These are phyloP conservation scores for Nyctibius grandis DNA, from an alignment of 2,797 vertebrate species.

Conservation along the genomic window DNA sequence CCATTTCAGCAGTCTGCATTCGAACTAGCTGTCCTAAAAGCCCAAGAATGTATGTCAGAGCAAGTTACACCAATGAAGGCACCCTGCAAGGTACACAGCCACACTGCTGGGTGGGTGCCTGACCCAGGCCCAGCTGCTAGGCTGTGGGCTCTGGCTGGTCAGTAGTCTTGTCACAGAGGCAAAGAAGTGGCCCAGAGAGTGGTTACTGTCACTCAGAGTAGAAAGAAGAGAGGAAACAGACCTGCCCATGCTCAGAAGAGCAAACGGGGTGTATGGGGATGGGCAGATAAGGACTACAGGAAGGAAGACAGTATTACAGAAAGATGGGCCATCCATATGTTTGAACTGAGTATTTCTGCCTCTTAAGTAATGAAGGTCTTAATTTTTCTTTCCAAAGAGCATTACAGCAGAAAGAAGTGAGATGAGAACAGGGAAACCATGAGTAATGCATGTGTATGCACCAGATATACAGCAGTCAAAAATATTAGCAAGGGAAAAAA, in stretches of 20 bases:
- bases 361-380: neutral
- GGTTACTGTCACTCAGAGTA: neutral
- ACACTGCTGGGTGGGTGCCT: neutral
- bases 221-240: neutral
- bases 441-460: neutral
- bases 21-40: neutral
- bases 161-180: rapidly evolving
- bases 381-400: neutral
- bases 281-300: neutral
- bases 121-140: rapidly evolving
- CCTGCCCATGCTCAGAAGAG: rapidly evolving
- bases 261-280: neutral
- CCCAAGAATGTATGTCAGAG: neutral
- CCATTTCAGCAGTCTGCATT: neutral
- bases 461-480: neutral
- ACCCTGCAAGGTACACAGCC: neutral
- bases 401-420: neutral
- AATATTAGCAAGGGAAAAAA: neutral
- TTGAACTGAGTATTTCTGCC: neutral
- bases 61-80: neutral
- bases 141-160: neutral
- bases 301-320: neutral
- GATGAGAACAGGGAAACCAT: neutral
- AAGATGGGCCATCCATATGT: neutral
- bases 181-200: neutral